Base-by-base conservation (phyloP, 2,888 invertebrate genomes). In the Schizaphis graminum region DNA sequence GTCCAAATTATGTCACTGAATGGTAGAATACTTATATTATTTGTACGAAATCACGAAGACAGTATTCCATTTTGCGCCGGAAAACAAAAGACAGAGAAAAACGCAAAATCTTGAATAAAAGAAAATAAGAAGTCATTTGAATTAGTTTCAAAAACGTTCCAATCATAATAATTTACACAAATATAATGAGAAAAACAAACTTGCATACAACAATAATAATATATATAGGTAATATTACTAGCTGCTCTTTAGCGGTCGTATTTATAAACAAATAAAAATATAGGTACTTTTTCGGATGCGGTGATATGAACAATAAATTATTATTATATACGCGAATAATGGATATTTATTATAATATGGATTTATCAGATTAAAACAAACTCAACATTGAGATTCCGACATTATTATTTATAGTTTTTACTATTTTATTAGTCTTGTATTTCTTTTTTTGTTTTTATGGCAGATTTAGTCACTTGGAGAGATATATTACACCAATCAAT, bases 321-420 rank as follows among this genome's bases (percentile, higher is more conserved):
- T 24, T 47, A 90, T 47, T 44, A 49, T 28, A 61, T 7, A 13
- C 26, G 35, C 24, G 41, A 53, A 53, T 53, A 53, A 53, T 13
- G 77, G 77, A 35, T 77, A 21, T 77, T 35, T 77, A 77, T 77
- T 77, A 77, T 16, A 35, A 77, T 35, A 35, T 61, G 24, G 89
- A 89, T 35, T 53, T 89, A 89, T 90, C 61, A 47, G 89, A 90
- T 90, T 90, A 90, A 90, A 90, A 90, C 61, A 10, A 90, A 90
- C 89, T 28, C 44, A 61, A 90, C 44, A 61, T 47, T 67, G 61
- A 61, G 44, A 89, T 89, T 28, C 28, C 57, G 5, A 47, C 28
- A 90, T 47, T n/a, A 47, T 90, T 90, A 90, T 90, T 90, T 90
- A 67, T 61, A 44, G 89, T 11, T 90, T 61, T 61, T 90, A 47